phyloP scores from a whole-genome alignment of 2,888 invertebrate species.

The Ischnus inquisitorius region DNA sequence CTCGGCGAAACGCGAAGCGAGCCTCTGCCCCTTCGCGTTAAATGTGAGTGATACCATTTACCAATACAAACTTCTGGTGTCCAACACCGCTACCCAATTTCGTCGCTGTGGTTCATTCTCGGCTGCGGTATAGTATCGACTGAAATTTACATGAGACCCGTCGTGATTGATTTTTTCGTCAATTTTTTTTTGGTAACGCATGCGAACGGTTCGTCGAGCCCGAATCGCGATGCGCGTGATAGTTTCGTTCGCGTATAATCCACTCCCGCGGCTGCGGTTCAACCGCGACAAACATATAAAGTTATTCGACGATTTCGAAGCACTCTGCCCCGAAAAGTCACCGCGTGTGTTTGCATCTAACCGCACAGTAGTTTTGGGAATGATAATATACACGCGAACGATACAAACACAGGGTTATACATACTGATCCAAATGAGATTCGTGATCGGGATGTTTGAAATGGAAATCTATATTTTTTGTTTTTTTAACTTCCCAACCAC shows the following conservation, averaged over 20 bases:
- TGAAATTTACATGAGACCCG: conserved; percentile 49
- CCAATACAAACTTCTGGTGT: background rate
- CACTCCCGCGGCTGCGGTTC: background rate
- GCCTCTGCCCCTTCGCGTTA: conserved; percentile 93
- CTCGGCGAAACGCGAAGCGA: conserved; percentile 96
- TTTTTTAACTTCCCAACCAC: conserved; percentile 44
- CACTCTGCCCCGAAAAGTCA: background rate
- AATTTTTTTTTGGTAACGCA: conserved; percentile 49
- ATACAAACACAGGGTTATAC: background rate
- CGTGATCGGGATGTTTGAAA: conserved; percentile 40
- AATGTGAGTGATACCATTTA: conserved; percentile 90
- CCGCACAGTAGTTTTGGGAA: background rate
- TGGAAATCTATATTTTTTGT: conserved; percentile 15
- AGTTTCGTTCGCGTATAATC: background rate
- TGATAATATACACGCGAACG: background rate
- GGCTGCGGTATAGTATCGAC: conserved; percentile 34
- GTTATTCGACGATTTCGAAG: background rate
- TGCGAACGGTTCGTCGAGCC: conserved; percentile 18
- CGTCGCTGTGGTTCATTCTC: conserved; percentile 7
- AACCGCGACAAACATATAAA: background rate
- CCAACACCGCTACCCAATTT: conserved; percentile 7
- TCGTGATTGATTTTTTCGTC: conserved; percentile 57
- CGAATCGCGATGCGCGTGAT: background rate
- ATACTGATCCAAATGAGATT: conserved; percentile 32
- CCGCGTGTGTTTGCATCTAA: background rate